Evolutionary conservation across 2,113 vertebrate genomes (phyloP), one percentile per base, ranked within the genome.

Genomic region (Plectropomus leopardus): DNA sequence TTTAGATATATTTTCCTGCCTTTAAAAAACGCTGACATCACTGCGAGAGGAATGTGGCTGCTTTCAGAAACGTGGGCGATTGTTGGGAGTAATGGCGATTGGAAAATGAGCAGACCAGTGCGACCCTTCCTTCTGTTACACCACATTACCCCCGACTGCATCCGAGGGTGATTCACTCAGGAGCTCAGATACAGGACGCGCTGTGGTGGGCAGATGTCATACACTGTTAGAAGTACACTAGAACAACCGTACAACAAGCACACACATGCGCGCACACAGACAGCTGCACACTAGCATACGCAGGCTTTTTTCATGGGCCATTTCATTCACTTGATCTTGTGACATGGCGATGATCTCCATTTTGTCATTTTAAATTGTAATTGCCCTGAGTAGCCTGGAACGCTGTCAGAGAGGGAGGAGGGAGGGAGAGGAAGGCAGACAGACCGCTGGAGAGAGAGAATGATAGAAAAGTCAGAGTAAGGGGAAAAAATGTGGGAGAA

Each of bases 291-390:
- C 57, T 13, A 32, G 81, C 90, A 69, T 44, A 78, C 66, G 72
- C 53, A 44, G 60, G 76, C 80, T 67, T 82, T 91, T 91, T 91
- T 89, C 86, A 93, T 24, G 86, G 91, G 34, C 88, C 88, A 91
- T 94, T 94, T 92, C 82, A 72, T 85, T 85, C 82, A 80, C 83
- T 91, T 92, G 89, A 94, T 92, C 88, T 82, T 57, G 83, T 86
- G 82, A 90, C 80, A 92, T 45, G 76, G 69, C 73, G 78, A 91
- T 92, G 85, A 91, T 92, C 89, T 84, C 84, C 88, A 88, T 86
- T 92, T 90, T 92, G 90, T 91, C 92, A 89, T 92, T 90, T 91
- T 82, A 87, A 91, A 91, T 86, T 78, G 86, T 90, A 91, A 93
- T 91, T 91, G 85, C 67, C 86, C 86, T 19, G 80, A 84, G 87